Conservation (phyloP, 2,888 invertebrate genomes). For the Patella pellucida region DNA sequence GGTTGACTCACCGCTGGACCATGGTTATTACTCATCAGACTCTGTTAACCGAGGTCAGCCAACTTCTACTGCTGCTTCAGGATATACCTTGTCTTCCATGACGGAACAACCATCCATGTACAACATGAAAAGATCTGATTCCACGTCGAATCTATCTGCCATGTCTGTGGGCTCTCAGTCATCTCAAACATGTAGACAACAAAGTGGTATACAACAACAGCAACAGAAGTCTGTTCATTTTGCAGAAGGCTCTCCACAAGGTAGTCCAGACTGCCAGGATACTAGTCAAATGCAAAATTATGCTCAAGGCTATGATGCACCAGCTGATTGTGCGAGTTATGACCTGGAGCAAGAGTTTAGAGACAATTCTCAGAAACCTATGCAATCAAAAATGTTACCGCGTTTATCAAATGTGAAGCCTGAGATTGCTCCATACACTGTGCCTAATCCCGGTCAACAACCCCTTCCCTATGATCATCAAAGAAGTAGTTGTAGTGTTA, state of each 20-base stretch:
- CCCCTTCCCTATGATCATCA: slow-evolving; percentile 28
- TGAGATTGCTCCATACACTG: slow-evolving; percentile 62
- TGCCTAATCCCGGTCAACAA: slow-evolving; percentile 47
- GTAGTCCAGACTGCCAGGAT: slow-evolving; percentile 3
- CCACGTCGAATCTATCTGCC: neutral
- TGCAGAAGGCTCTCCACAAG: slow-evolving; percentile 38
- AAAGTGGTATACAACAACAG: neutral
- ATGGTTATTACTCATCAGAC: slow-evolving; percentile 61
- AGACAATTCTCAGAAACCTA: slow-evolving; percentile 49
- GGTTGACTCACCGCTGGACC: slow-evolving; percentile 61
- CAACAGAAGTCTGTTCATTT: slow-evolving; percentile 57
- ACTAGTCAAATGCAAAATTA: slow-evolving; percentile 1
- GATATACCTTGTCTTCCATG: slow-evolving; percentile 35
- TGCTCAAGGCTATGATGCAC: slow-evolving; percentile 30
- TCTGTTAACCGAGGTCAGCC: slow-evolving; percentile 40
- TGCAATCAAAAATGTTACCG: slow-evolving; percentile 61
- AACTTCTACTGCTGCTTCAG: slow-evolving; percentile 34
- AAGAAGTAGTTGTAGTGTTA: slow-evolving; percentile 36
- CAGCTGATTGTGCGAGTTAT: slow-evolving; percentile 44
- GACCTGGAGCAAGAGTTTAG: slow-evolving; percentile 48
- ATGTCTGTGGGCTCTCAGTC: slow-evolving; percentile 5
- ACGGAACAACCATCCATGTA: slow-evolving; percentile 15
- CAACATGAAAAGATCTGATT: slow-evolving; percentile 7
- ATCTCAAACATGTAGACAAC: neutral
- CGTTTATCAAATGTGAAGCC: slow-evolving; percentile 54